These are phyloP conservation scores for Heliconius eleuchia DNA, from an alignment of 1,140 invertebrate genomes.

Conservation along the genomic window DNA sequence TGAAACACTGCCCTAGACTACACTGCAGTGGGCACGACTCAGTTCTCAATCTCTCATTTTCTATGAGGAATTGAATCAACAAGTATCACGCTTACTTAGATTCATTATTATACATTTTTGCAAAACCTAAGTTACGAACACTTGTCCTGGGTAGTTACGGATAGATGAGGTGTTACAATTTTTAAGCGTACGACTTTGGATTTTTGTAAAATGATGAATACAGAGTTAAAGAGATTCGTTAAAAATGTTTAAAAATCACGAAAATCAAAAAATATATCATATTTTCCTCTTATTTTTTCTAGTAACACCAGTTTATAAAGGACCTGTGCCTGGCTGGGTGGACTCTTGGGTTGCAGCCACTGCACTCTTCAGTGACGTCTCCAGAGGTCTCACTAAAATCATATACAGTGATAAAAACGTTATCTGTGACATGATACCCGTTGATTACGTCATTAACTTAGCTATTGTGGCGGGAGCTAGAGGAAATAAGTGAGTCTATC, in stretches of 20 bases:
- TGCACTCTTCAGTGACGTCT: slow-evolving; percentile 32
- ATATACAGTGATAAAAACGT: slow-evolving; percentile 23
- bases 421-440: slow-evolving; percentile 41
- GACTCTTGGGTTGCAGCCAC: slow-evolving; percentile 44
- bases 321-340: slow-evolving; percentile 41
- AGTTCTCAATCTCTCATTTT: too few species aligned
- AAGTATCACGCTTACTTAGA: too few species aligned
- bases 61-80: too few species aligned
- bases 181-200: too few species aligned
- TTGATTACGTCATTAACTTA: slow-evolving; percentile 44
- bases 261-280: neutral
- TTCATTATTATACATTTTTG: too few species aligned
- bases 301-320: slow-evolving; percentile 36
- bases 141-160: too few species aligned
- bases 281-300: neutral
- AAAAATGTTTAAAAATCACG: neutral
- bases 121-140: too few species aligned
- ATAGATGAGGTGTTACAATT: too few species aligned
- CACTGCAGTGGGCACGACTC: too few species aligned
- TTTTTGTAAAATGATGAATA: too few species aligned
- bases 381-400: slow-evolving; percentile 32
- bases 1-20: too few species aligned
- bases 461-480: slow-evolving; percentile 40
- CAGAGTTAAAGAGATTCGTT: too few species aligned
- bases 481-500: slow-evolving; percentile 25